Conservation (phyloP, 2,113 vertebrate genomes). For the Noctilio leporinus region DNA sequence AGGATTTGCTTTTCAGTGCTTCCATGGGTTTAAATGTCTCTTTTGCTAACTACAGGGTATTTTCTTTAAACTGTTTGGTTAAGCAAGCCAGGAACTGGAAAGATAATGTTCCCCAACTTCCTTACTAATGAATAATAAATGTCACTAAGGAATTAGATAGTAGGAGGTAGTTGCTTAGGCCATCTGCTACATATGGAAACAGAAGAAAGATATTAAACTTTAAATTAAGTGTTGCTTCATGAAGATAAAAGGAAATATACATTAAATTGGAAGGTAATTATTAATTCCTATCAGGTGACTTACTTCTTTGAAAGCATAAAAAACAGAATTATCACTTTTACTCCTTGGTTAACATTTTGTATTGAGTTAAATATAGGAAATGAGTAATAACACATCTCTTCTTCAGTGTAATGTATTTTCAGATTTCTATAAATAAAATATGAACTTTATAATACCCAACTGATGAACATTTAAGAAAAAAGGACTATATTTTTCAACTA, state of each 20-base stretch:
- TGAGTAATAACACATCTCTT: background rate
- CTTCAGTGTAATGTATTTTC: constrained; percentile 50
- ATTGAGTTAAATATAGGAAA: background rate
- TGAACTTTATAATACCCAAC: background rate
- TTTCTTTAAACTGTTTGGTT: constrained; percentile 73
- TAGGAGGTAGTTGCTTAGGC: constrained; percentile 75
- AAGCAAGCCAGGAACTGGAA: constrained; percentile 73
- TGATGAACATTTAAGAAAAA: background rate
- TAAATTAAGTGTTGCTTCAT: constrained; percentile 75
- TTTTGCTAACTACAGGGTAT: constrained; percentile 59
- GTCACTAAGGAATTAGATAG: constrained; percentile 80
- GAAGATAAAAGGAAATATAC: constrained; percentile 73
- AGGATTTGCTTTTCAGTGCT: constrained; percentile 47
- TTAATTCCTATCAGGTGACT: constrained; percentile 40
- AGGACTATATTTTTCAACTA: background rate
- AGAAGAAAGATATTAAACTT: constrained; percentile 78
- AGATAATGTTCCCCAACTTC: constrained; percentile 79
- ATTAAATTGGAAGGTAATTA: constrained; percentile 62
- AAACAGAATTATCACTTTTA: constrained; percentile 25
- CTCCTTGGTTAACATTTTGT: background rate
- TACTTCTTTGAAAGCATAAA: constrained; percentile 60
- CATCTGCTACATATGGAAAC: constrained; percentile 76
- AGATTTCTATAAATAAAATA: background rate
- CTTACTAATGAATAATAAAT: constrained; percentile 85
- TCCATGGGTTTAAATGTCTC: constrained; percentile 54